phyloP scores from a whole-genome alignment of 2,113 vertebrate species.

The Numenius arquata region DNA sequence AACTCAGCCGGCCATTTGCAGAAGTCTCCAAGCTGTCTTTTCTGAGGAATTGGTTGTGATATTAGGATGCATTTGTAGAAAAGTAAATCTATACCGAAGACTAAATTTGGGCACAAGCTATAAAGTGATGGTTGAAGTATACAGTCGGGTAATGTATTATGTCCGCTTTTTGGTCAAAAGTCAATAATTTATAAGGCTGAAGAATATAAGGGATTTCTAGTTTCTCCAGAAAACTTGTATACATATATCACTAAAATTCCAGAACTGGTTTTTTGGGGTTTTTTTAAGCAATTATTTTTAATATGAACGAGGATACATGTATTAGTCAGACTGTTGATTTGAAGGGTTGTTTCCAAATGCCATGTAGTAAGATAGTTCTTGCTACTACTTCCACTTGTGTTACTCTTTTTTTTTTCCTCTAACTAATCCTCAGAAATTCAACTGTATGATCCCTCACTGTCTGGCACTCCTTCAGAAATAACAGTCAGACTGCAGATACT shows the following conservation, averaged over 20 bases:
- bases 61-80: not conserved
- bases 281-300: not conserved
- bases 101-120: not conserved
- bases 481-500: not conserved
- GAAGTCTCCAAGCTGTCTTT: not conserved
- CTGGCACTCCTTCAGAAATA: not conserved
- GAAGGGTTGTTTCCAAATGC: not conserved
- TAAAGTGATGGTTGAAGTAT: not conserved
- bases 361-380: not conserved
- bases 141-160: not conserved
- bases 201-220: not conserved
- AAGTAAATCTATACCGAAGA: not conserved
- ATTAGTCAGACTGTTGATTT: not conserved
- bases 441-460: not conserved
- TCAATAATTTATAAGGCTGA: not conserved
- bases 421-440: not conserved
- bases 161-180: not conserved
- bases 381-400: not conserved
- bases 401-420: accelerated
- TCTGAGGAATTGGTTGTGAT: not conserved
- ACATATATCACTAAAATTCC: not conserved
- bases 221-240: not conserved
- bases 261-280: not conserved
- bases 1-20: not conserved
- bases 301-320: not conserved